Evolutionary conservation across 2,113 vertebrate genomes (phyloP).

Genomic region (Phrynosoma blainvillii): DNA sequence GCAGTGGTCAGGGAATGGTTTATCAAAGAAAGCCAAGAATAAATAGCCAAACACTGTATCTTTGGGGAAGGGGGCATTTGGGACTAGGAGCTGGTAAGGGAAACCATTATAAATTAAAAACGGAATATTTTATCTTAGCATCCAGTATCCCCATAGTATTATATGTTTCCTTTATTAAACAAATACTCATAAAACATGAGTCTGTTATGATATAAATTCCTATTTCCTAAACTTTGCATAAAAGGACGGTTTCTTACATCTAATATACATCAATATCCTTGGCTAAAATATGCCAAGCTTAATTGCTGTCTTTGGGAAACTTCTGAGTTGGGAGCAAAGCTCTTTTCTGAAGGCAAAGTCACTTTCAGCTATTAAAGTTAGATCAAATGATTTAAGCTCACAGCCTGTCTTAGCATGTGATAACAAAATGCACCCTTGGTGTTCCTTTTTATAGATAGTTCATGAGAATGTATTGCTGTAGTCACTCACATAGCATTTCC

Average conservation of each 20-base stretch:
- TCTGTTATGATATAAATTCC: not conserved
- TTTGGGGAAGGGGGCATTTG: not conserved
- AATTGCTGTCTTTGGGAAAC: slow-evolving; percentile 5
- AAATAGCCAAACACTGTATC: not conserved
- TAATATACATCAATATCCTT: slow-evolving; percentile 28
- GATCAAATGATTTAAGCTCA: slow-evolving; percentile 28
- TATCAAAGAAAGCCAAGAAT: not conserved
- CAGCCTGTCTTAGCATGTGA: slow-evolving; percentile 2
- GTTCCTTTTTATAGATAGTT: not conserved
- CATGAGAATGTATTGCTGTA: not conserved
- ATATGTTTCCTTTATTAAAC: not conserved
- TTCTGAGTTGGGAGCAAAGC: slow-evolving; percentile 27
- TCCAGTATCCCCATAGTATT: not conserved
- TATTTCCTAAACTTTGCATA: slow-evolving; percentile 7
- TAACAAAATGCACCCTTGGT: slow-evolving; percentile 30
- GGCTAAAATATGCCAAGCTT: slow-evolving; percentile 24
- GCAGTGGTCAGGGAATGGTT: not conserved
- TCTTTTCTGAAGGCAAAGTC: slow-evolving; percentile 11
- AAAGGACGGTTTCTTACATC: slow-evolving; percentile 24
- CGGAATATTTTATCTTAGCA: not conserved
- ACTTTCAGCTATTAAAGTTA: slow-evolving; percentile 30
- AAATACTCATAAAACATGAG: not conserved
- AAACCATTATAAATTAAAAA: not conserved
- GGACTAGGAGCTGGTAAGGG: too few relatives aligned
- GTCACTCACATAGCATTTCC: not conserved